Evolutionary conservation across 2,888 invertebrate genomes (phyloP).

Genomic region (Xestia sexstrigata): DNA sequence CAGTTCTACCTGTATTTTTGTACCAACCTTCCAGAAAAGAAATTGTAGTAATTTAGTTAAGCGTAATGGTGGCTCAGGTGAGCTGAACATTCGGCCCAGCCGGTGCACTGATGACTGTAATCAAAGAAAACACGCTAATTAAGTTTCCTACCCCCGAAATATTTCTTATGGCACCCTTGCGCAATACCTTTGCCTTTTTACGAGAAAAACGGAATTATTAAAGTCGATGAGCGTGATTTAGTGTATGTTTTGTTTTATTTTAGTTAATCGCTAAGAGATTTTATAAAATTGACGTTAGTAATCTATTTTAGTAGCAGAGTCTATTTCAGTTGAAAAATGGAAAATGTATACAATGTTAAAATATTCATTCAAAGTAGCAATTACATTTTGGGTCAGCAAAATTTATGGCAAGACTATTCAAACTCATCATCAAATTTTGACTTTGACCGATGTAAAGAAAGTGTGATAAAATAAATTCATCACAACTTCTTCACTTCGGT

Average conservation of each 20-base stretch:
- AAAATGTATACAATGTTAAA: background rate
- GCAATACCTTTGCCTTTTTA: constrained; percentile 66
- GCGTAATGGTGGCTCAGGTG: constrained; percentile 83
- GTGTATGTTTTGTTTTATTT: constrained; percentile 8
- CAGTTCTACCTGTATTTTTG: constrained; percentile 72
- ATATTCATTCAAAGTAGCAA: background rate
- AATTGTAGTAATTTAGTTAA: constrained; percentile 86
- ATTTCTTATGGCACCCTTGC: constrained; percentile 73
- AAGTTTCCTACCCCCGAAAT: constrained; percentile 83
- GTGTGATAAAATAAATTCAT: too few relatives aligned
- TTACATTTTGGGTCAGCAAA: background rate
- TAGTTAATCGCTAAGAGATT: background rate
- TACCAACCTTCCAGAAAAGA: constrained; percentile 77
- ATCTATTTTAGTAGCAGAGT: background rate
- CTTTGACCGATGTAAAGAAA: too few relatives aligned
- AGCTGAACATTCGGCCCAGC: constrained; percentile 83
- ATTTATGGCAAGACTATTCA: background rate
- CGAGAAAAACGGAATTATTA: constrained; percentile 62
- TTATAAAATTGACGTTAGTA: background rate
- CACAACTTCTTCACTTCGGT: too few relatives aligned
- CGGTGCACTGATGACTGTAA: constrained; percentile 89
- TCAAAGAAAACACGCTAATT: constrained; percentile 90
- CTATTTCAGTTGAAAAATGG: background rate
- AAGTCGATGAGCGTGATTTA: constrained; percentile 38
- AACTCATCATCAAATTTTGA: too few relatives aligned